Evolutionary conservation across 2,888 invertebrate species (phyloP).

Genomic region (Horisme vitalbata): DNA sequence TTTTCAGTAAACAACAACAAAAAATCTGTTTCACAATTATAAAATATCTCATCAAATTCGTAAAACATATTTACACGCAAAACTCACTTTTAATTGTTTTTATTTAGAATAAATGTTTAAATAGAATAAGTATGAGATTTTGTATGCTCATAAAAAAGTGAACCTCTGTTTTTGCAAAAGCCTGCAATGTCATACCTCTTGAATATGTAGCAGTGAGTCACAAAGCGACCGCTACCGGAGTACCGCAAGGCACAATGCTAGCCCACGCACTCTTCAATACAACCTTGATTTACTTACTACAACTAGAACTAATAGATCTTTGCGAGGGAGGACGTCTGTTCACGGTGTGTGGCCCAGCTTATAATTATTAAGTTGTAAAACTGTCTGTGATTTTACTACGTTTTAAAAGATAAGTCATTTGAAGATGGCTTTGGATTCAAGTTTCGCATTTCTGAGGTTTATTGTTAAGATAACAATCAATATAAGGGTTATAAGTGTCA

Average conservation of each 20-base stretch:
- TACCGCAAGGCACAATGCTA: slow-evolving; percentile 51
- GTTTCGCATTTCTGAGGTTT: slow-evolving; percentile 42
- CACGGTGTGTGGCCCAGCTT: slow-evolving; percentile 55
- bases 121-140: too few species aligned
- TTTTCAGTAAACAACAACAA: too few species aligned
- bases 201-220: slow-evolving; percentile 31
- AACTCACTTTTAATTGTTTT: too few species aligned
- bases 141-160: too few species aligned
- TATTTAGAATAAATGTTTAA: too few species aligned
- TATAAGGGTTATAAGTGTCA: slow-evolving; percentile 22
- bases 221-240: slow-evolving; percentile 55
- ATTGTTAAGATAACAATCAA: slow-evolving; percentile 35
- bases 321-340: slow-evolving; percentile 57
- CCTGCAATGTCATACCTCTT: too few species aligned
- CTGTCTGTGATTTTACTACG: slow-evolving; percentile 44
- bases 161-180: too few species aligned
- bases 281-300: slow-evolving; percentile 35
- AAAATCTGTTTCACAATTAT: too few species aligned
- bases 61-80: too few species aligned
- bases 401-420: slow-evolving; percentile 42
- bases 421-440: slow-evolving; percentile 36
- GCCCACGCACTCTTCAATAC: slow-evolving; percentile 53
- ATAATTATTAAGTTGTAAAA: slow-evolving; percentile 56
- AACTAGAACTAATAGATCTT: slow-evolving; percentile 47
- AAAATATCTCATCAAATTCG: too few species aligned